A percentile compares a stretch with the other conserved stretches of the same genome.
phyloP scores from a whole-genome alignment of 1,140 invertebrate genomes.

The Apolygus lucorum region DNA sequence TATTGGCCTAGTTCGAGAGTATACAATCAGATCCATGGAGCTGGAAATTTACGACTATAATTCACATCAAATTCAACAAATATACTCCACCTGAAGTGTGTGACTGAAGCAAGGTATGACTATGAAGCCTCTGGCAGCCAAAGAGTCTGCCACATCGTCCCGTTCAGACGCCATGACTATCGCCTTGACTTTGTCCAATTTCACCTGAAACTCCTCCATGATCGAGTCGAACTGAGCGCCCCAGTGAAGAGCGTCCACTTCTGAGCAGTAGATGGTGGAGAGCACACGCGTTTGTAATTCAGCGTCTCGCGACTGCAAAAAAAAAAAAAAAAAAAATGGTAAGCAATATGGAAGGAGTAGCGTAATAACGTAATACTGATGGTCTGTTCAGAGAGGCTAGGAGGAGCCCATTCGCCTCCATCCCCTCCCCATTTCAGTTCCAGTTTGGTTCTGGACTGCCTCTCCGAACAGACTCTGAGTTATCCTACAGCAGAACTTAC shows the following conservation, averaged over 20 bases:
- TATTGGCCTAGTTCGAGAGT: no score
- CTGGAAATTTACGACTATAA: not conserved
- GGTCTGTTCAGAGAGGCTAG: no score
- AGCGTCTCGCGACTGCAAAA: constrained; percentile 28
- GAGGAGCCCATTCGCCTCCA: no score
- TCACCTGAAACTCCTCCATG: constrained; percentile 42
- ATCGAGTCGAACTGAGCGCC: constrained; percentile 38
- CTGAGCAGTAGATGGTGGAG: constrained; percentile 31
- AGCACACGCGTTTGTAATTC: constrained; percentile 32
- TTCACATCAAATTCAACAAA: not conserved
- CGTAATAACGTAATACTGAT: no score
- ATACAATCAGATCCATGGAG: no score
- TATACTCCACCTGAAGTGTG: constrained; percentile 41
- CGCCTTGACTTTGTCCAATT: constrained; percentile 42
- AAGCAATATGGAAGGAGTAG: no score
- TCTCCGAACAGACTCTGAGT: no score
- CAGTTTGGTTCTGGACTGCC: no score
- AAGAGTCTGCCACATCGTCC: constrained; percentile 38
- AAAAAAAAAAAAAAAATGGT: constrained; percentile 20
- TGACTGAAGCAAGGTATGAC: constrained; percentile 44
- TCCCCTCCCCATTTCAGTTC: no score
- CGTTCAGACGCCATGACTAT: constrained; percentile 41
- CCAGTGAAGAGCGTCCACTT: constrained; percentile 39
- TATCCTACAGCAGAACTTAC: no score
- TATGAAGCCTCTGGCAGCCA: constrained; percentile 38